phyloP scores from a whole-genome alignment of 2,113 vertebrate genomes.

The Lota lota region DNA sequence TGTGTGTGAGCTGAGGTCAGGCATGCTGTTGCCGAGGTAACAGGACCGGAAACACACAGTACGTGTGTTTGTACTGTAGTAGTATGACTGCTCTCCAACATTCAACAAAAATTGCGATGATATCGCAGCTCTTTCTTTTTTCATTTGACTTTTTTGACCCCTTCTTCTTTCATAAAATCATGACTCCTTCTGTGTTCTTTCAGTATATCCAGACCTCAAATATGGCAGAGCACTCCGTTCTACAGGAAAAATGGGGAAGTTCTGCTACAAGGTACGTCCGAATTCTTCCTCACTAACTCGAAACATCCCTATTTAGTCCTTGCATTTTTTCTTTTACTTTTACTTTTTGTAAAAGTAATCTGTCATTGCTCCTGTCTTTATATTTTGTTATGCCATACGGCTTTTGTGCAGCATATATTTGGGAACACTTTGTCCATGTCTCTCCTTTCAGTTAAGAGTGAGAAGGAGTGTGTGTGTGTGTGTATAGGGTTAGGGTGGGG shows the following conservation, averaged over 20 bases:
- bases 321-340: background rate
- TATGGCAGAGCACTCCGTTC: constrained; percentile 4
- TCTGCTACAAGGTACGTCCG: background rate
- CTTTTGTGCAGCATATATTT: no score
- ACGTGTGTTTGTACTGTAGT: no score
- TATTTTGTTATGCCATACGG: background rate
- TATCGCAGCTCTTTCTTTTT: background rate
- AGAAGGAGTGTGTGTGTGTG: no score
- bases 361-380: background rate
- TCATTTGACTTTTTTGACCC: background rate
- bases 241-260: constrained; percentile 1
- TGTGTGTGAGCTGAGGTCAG: background rate
- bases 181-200: background rate
- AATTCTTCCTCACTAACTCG: background rate
- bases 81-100: background rate
- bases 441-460: no score
- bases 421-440: no score
- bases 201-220: background rate
- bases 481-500: no score
- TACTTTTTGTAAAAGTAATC: no score
- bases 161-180: background rate
- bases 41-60: background rate
- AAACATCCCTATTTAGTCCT: background rate
- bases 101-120: background rate
- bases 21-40: background rate